Conservation (phyloP, 1,140 invertebrate species). For the Neodiprion pinetum region DNA sequence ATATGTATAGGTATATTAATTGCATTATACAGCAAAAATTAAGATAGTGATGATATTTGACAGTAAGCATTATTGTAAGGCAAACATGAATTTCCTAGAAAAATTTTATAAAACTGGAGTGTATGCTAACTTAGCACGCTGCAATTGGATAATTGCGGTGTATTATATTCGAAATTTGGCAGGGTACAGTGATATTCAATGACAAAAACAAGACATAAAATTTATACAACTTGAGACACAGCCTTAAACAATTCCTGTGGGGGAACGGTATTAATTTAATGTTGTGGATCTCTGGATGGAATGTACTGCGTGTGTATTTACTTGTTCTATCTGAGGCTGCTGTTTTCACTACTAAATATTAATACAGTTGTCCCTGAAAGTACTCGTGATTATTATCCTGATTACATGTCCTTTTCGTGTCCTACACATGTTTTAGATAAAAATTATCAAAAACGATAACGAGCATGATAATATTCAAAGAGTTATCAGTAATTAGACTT, state of each 20-base stretch:
- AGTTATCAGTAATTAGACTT: no score
- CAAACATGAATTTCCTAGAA: neutral
- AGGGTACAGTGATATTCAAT: neutral
- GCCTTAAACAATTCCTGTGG: conserved; percentile 25
- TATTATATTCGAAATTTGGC: no score
- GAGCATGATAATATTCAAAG: no score
- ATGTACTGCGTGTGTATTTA: conserved; percentile 36
- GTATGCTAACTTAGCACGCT: no score
- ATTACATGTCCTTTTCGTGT: neutral
- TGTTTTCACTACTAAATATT: conserved; percentile 35
- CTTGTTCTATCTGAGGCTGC: conserved; percentile 37
- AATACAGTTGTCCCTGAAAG: conserved; percentile 37
- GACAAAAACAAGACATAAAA: neutral
- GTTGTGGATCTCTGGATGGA: conserved; percentile 38
- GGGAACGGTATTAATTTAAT: conserved; percentile 39
- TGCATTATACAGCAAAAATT: no score
- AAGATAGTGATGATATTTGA: no score
- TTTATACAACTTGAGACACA: conserved; percentile 27
- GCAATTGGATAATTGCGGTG: no score
- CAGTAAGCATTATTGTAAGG: neutral
- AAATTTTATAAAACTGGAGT: no score
- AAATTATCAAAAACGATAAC: no score
- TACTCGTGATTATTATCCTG: neutral
- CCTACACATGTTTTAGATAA: no score
- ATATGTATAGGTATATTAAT: no score